These are phyloP conservation scores for Lepidurus packardi DNA, from an alignment of 1,140 invertebrate species.

Conservation along the genomic window DNA sequence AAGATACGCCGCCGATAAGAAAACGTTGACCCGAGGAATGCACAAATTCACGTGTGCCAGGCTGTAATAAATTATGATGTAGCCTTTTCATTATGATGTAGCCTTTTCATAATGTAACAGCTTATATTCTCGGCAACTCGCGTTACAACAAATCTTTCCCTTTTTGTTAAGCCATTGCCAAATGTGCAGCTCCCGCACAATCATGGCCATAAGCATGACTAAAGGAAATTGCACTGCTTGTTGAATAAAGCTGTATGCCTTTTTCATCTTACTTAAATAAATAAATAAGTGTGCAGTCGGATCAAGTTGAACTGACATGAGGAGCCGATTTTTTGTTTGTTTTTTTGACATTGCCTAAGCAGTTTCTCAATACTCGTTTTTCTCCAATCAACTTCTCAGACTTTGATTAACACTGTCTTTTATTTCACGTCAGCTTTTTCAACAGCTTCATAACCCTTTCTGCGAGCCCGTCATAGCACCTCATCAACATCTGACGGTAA, in stretches of 20 bases:
- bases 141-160: no score
- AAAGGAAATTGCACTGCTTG: not conserved
- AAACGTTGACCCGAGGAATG: not conserved
- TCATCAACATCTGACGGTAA: not conserved
- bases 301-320: not conserved
- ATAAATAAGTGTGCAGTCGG: not conserved
- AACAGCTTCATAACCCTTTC: conserved; percentile 14
- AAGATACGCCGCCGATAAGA: not conserved
- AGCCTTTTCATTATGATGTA: no score
- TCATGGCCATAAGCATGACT: not conserved
- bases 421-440: not conserved
- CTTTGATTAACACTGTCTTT: conserved; percentile 9
- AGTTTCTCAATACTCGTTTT: not conserved
- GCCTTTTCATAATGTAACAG: no score
- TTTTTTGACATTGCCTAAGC: not conserved
- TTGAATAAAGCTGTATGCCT: not conserved
- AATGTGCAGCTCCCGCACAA: not conserved
- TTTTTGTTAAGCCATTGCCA: no score
- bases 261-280: not conserved
- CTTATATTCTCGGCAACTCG: no score
- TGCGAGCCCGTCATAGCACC: not conserved
- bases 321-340: not conserved
- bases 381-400: not conserved
- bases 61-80: no score
- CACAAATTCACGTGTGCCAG: not conserved